Percentiles rank a stretch among this genome's conserved stretches.
Conservation (phyloP, 1,140 invertebrate genomes). For the Hesperophylax magnus region DNA sequence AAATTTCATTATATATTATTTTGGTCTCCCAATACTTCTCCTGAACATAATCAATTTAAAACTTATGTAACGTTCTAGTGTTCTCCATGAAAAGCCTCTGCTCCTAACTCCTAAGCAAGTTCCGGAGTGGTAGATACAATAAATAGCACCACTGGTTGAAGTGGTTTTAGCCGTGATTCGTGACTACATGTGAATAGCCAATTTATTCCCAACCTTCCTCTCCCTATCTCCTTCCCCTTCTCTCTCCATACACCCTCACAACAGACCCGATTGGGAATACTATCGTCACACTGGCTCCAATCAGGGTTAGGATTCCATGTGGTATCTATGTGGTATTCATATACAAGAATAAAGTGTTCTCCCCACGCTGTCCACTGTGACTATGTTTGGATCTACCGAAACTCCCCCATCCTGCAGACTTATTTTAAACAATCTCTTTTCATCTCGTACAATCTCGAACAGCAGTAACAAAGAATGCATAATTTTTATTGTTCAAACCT, state of each 20-base stretch:
- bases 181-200: too few species aligned
- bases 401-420: background rate
- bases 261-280: too few species aligned
- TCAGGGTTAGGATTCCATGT: too few species aligned
- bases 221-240: too few species aligned
- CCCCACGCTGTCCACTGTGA: too few species aligned
- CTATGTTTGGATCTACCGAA: background rate
- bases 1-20: background rate
- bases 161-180: too few species aligned
- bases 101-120: background rate
- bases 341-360: too few species aligned
- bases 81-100: background rate
- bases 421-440: background rate
- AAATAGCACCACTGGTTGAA: too few species aligned
- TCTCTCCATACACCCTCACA: too few species aligned
- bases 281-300: too few species aligned
- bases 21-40: background rate
- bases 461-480: background rate
- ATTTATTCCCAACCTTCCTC: too few species aligned
- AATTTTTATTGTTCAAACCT: conserved; percentile 58
- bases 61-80: background rate
- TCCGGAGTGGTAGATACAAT: background rate
- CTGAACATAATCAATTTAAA: background rate
- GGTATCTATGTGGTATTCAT: too few species aligned
- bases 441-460: background rate